Percentiles rank a stretch among this genome's conserved stretches.
Conservation (phyloP, 1,140 invertebrate species). For the Drosophila melanica region DNA sequence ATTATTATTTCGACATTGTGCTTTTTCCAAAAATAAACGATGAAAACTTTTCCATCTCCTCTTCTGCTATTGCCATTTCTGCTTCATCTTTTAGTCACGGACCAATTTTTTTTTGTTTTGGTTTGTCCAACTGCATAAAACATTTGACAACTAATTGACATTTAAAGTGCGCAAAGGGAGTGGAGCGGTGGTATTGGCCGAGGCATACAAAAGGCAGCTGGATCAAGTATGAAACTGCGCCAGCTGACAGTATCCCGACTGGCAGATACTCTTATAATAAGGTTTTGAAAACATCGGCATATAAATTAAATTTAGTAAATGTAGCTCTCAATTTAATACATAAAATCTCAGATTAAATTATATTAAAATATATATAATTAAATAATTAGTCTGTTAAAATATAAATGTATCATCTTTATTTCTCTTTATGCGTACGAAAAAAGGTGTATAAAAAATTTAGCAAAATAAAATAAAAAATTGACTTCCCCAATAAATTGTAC, state of each 20-base stretch:
- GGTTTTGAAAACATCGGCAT: too few species aligned
- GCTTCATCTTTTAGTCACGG: background rate
- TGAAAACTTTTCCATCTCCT: slow-evolving; percentile 45
- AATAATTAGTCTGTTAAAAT: too few species aligned
- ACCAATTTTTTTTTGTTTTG: slow-evolving; percentile 2
- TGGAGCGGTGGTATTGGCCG: background rate
- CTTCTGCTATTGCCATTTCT: slow-evolving; percentile 4
- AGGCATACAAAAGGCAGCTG: slow-evolving; percentile 41
- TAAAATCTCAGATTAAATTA: too few species aligned
- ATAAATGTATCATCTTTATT: too few species aligned
- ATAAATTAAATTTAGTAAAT: too few species aligned
- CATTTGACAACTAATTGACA: slow-evolving; percentile 80
- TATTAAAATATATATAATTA: too few species aligned
- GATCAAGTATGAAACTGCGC: background rate
- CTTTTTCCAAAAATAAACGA: slow-evolving; percentile 49
- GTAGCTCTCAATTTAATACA: too few species aligned
- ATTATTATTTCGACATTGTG: slow-evolving; percentile 78
- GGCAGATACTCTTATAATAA: background rate
- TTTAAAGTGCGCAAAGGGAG: slow-evolving; percentile 60
- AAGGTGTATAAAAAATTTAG: too few species aligned
- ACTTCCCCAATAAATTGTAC: too few species aligned
- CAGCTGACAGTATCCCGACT: background rate
- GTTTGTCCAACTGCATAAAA: slow-evolving; percentile 32
- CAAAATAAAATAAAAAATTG: too few species aligned
- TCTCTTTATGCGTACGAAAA: too few species aligned